phyloP scores from a whole-genome alignment of 2,888 invertebrate genomes.

The Ischnus inquisitorius region DNA sequence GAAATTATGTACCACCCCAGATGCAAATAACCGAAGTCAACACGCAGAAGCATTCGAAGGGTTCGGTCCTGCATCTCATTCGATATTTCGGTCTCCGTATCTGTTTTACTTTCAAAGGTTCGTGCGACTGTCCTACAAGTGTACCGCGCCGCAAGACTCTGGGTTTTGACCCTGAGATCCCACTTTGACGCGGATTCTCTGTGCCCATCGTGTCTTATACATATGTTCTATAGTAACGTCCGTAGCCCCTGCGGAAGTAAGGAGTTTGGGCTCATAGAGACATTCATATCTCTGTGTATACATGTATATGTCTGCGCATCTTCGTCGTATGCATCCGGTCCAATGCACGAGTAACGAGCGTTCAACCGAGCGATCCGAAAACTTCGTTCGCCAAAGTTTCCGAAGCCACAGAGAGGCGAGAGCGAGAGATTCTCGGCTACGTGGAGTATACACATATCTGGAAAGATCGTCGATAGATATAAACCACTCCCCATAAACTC shows the following conservation, averaged over 20 bases:
- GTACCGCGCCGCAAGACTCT: constrained; percentile 21
- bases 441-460: constrained; percentile 9
- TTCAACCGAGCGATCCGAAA: constrained; percentile 60
- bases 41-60: background rate
- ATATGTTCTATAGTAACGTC: background rate
- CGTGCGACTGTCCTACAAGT: constrained; percentile 18
- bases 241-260: background rate
- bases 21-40: background rate
- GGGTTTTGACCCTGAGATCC: constrained; percentile 32
- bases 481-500: constrained; percentile 30
- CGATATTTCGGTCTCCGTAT: constrained; percentile 34
- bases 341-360: constrained; percentile 48
- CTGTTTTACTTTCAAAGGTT: background rate
- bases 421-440: background rate
- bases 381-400: constrained; percentile 57
- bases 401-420: constrained; percentile 38
- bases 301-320: constrained; percentile 29
- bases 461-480: constrained; percentile 6
- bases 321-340: constrained; percentile 55
- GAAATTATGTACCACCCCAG: background rate
- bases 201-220: background rate
- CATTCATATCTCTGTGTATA: background rate
- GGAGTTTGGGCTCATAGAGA: background rate
- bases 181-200: constrained; percentile 46
- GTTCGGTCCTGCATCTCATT: background rate